phyloP scores from a whole-genome alignment of 2,797 vertebrate genomes.

The Rhabdomys pumilio region DNA sequence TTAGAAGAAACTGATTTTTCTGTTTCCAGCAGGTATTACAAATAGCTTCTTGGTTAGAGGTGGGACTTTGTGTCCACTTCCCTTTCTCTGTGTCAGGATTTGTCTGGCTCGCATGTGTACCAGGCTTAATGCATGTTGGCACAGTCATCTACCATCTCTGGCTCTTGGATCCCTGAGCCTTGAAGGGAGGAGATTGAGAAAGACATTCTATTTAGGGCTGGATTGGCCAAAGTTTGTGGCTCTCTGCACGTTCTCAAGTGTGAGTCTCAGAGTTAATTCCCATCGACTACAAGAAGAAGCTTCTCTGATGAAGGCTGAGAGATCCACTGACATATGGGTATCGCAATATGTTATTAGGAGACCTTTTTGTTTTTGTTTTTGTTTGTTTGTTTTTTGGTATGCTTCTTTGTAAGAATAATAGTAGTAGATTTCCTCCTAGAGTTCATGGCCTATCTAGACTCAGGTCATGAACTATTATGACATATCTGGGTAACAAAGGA shows the following conservation, averaged over 20 bases:
- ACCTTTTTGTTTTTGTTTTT: neutral
- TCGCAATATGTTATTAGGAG: neutral
- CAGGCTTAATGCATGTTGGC: neutral
- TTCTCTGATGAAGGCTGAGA: neutral
- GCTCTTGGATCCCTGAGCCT: neutral
- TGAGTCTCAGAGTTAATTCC: neutral
- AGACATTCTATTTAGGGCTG: neutral
- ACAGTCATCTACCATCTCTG: neutral
- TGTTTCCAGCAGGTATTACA: neutral
- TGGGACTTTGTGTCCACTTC: neutral
- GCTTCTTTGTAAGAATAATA: neutral
- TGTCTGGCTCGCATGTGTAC: neutral
- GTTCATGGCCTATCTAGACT: neutral
- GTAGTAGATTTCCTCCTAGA: neutral
- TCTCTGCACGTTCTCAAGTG: neutral
- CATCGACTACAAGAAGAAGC: neutral
- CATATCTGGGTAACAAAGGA: slow-evolving; percentile 18
- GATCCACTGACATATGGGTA: neutral
- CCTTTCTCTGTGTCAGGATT: neutral
- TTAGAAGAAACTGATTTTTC: neutral
- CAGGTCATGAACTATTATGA: neutral
- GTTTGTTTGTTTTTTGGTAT: neutral
- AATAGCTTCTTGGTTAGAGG: neutral
- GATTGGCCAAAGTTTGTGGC: too few relatives aligned
- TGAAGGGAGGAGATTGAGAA: neutral